Percentiles rank a stretch among this genome's conserved stretches.
Evolutionary conservation across 2,888 invertebrate species (phyloP).

Genomic region (Theodoxus fluviatilis): DNA sequence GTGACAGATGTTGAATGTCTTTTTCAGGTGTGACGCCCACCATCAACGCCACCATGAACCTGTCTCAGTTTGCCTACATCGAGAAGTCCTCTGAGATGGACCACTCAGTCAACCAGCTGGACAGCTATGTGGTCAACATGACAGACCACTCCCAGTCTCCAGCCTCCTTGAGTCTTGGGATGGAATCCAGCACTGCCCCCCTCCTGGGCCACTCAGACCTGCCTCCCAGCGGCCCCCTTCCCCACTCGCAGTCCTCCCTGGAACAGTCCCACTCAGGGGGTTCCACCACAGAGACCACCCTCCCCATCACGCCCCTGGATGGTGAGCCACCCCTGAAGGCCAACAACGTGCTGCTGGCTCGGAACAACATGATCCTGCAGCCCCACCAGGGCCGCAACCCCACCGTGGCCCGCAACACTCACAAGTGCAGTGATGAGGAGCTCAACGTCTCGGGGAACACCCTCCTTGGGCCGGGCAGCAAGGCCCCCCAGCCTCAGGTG

Average conservation of each 20-base stretch:
- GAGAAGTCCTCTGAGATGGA: conserved; percentile 31
- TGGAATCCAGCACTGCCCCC: conserved; percentile 34
- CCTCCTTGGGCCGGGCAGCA: conserved; percentile 49
- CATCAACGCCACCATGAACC: conserved; percentile 65
- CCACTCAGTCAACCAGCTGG: conserved; percentile 20
- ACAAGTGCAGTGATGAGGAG: conserved; percentile 69
- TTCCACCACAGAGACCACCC: conserved; percentile 72
- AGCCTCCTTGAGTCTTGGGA: conserved; percentile 17
- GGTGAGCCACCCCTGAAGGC: conserved; percentile 50
- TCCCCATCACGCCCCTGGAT: conserved; percentile 71
- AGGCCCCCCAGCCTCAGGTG: neutral
- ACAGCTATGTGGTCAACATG: conserved; percentile 22
- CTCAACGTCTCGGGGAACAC: conserved; percentile 67
- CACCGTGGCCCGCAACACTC: conserved; percentile 80
- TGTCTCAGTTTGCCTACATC: conserved; percentile 36
- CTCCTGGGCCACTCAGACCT: no score
- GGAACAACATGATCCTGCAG: conserved; percentile 69
- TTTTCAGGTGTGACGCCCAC: conserved; percentile 69
- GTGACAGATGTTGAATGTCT: no score
- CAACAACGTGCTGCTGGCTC: conserved; percentile 45
- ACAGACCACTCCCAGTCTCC: conserved; percentile 21
- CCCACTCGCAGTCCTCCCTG: conserved; percentile 25
- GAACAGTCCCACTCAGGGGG: conserved; percentile 63
- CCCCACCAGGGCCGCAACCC: conserved; percentile 86
- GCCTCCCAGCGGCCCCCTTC: conserved; percentile 6